Evolutionary conservation across 2,888 invertebrate species (phyloP).

Genomic region (Phymatocera aterrima): DNA sequence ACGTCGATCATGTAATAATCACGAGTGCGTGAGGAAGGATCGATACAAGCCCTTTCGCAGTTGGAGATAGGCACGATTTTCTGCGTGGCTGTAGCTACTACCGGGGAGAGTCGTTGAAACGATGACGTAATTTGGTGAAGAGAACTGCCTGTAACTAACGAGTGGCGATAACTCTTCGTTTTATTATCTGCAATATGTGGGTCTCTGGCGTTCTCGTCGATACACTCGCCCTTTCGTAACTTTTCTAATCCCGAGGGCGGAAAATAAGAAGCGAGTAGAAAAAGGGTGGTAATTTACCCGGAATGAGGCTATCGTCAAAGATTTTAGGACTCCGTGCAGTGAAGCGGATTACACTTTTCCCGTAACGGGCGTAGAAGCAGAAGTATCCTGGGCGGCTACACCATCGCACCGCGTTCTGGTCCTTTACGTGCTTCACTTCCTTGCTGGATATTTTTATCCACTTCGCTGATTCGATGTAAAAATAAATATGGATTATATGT

Average conservation of each 20-base stretch:
- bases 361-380: neutral
- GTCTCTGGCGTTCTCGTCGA: neutral
- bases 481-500: neutral
- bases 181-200: neutral
- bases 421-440: neutral
- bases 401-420: neutral
- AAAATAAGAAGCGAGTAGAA: neutral
- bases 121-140: neutral
- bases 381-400: neutral
- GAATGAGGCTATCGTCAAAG: neutral
- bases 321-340: neutral
- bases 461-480: neutral
- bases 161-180: conserved; percentile 7
- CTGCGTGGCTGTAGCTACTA: neutral
- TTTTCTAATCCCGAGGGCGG: neutral
- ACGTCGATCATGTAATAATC: neutral
- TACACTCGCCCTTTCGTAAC: neutral
- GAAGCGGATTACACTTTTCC: neutral
- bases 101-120: too few relatives aligned
- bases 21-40: neutral
- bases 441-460: neutral
- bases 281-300: neutral
- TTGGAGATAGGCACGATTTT: neutral
- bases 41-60: neutral
- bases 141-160: neutral